Conservation (phyloP, 2,888 invertebrate species). For the Allygus modestus region DNA sequence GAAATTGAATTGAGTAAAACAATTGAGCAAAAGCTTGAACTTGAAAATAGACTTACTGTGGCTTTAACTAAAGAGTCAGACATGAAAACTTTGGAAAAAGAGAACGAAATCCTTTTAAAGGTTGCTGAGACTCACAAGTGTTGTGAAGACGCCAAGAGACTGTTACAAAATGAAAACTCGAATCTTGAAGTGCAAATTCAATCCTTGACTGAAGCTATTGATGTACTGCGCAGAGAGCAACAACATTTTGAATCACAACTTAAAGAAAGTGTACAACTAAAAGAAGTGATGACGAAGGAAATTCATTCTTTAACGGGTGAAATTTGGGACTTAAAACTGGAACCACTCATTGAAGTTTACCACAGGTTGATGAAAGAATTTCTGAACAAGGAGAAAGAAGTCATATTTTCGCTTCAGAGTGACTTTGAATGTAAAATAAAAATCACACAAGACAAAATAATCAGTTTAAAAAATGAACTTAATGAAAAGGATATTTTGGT, state of each 20-base stretch:
- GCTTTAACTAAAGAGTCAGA: slow-evolving; percentile 10
- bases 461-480: not conserved
- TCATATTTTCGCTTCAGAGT: slow-evolving; percentile 31
- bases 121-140: not conserved
- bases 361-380: slow-evolving; percentile 52
- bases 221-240: not conserved
- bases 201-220: slow-evolving; percentile 2
- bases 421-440: slow-evolving; percentile 37
- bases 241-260: not conserved
- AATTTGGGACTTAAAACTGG: not conserved
- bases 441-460: not conserved
- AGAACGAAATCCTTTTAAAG: not conserved
- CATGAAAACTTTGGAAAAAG: not conserved
- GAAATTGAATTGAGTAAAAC: not conserved
- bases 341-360: slow-evolving; percentile 6
- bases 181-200: not conserved
- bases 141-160: not conserved
- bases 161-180: not conserved
- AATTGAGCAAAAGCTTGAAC: not conserved
- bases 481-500: slow-evolving; percentile 2
- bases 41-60: not conserved
- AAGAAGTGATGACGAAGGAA: slow-evolving; percentile 2
- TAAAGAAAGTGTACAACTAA: slow-evolving; percentile 1
- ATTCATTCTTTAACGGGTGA: slow-evolving; percentile 43
- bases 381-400: slow-evolving; percentile 49